These are phyloP conservation scores for Gryllus bimaculatus DNA, from an alignment of 1,140 invertebrate species.

Conservation along the genomic window DNA sequence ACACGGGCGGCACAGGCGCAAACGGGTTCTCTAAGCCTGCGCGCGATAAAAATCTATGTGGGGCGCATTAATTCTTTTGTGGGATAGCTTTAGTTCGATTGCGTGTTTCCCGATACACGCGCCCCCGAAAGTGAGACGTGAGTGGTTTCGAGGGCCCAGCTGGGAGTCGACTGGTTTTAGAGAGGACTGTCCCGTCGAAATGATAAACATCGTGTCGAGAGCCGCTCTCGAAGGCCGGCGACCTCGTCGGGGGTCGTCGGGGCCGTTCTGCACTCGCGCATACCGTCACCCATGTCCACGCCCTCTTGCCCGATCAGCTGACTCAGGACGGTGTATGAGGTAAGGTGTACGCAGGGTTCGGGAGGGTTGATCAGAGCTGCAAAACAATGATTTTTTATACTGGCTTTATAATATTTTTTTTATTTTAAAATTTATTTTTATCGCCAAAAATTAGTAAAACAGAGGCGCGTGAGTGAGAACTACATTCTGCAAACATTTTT, in stretches of 20 bases:
- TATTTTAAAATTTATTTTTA: too few relatives aligned
- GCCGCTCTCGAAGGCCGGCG: neutral
- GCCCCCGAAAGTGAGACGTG: neutral
- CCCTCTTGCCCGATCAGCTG: too few relatives aligned
- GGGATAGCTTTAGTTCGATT: neutral
- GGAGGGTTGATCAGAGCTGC: too few relatives aligned
- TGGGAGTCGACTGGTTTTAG: neutral
- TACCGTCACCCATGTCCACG: too few relatives aligned
- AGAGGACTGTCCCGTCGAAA: neutral
- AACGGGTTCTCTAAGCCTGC: neutral
- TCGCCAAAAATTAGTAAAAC: too few relatives aligned
- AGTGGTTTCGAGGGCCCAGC: neutral
- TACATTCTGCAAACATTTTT: too few relatives aligned
- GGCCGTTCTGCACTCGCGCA: neutral
- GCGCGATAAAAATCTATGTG: neutral
- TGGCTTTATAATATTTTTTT: too few relatives aligned
- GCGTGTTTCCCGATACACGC: neutral
- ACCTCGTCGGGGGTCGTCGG: neutral
- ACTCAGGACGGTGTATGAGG: too few relatives aligned
- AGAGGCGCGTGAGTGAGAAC: too few relatives aligned
- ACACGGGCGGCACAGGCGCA: neutral
- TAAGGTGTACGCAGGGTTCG: too few relatives aligned
- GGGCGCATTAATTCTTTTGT: conserved; percentile 1
- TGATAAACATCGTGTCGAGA: neutral
- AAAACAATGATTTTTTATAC: too few relatives aligned